phyloP scores from a whole-genome alignment of 2,888 invertebrate genomes.

The Philopedon plagiatum region DNA sequence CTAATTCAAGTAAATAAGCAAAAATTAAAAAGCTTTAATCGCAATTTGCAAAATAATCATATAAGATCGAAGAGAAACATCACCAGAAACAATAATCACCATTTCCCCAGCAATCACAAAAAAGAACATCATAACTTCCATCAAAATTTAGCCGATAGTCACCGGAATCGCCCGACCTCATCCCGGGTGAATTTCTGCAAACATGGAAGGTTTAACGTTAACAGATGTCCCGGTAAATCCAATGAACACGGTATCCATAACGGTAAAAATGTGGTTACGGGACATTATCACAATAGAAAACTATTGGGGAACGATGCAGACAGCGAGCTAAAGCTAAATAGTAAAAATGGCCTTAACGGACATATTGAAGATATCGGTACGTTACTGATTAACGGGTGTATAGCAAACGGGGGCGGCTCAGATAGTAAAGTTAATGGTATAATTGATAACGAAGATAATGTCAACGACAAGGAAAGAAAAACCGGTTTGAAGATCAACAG shows the following conservation, averaged over 20 bases:
- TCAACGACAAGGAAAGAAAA: not conserved
- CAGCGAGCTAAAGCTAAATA: not conserved
- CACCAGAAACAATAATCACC: slow-evolving; percentile 20
- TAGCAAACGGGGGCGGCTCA: not conserved
- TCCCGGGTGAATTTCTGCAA: slow-evolving; percentile 19
- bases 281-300: not conserved
- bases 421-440: not conserved
- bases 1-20: slow-evolving; percentile 22
- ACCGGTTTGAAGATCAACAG: not conserved
- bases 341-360: not conserved
- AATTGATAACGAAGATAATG: slow-evolving; percentile 5
- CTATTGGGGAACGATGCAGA: not conserved
- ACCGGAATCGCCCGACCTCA: slow-evolving; percentile 12
- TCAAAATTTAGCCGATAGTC: slow-evolving; percentile 17
- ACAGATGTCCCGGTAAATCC: not conserved
- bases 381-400: not conserved
- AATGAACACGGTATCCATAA: slow-evolving; percentile 1
- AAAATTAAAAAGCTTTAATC: slow-evolving; percentile 23
- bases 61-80: slow-evolving; percentile 20
- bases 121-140: slow-evolving; percentile 11
- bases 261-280: not conserved
- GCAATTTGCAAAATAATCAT: slow-evolving; percentile 4
- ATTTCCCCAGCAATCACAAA: slow-evolving; percentile 17
- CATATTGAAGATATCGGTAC: not conserved
- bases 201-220: slow-evolving; percentile 9